Evolutionary conservation across 2,797 vertebrate species (phyloP).

Genomic region (Clarias platycephalus): DNA sequence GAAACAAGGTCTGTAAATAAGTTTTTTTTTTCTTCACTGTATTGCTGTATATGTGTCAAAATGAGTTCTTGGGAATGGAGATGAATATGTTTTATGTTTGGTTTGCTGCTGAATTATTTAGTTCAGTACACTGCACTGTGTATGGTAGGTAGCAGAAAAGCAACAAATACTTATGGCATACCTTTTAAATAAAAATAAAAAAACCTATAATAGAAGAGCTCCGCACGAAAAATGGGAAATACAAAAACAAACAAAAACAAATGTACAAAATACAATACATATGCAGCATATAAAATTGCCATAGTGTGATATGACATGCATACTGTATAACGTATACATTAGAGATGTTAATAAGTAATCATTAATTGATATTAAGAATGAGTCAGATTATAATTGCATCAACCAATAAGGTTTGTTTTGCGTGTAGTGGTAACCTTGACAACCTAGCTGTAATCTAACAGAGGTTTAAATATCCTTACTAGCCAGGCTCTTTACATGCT

Average conservation of each 20-base stretch:
- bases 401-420: too few relatives aligned
- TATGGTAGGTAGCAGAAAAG: background rate
- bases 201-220: background rate
- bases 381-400: too few relatives aligned
- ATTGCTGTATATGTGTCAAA: background rate
- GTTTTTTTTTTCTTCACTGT: background rate
- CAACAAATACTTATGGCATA: background rate
- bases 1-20: background rate
- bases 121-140: background rate
- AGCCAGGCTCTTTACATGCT: too few relatives aligned
- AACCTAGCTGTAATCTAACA: too few relatives aligned
- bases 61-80: background rate
- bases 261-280: background rate
- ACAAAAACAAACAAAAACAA: background rate
- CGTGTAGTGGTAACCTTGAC: too few relatives aligned
- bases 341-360: too few relatives aligned
- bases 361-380: too few relatives aligned
- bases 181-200: background rate
- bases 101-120: background rate
- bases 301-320: background rate
- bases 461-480: too few relatives aligned
- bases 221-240: background rate
- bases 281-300: background rate
- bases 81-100: background rate
- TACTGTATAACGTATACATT: background rate